Base-by-base conservation (phyloP, 2,888 invertebrate species). In the Eupeodes luniger region DNA sequence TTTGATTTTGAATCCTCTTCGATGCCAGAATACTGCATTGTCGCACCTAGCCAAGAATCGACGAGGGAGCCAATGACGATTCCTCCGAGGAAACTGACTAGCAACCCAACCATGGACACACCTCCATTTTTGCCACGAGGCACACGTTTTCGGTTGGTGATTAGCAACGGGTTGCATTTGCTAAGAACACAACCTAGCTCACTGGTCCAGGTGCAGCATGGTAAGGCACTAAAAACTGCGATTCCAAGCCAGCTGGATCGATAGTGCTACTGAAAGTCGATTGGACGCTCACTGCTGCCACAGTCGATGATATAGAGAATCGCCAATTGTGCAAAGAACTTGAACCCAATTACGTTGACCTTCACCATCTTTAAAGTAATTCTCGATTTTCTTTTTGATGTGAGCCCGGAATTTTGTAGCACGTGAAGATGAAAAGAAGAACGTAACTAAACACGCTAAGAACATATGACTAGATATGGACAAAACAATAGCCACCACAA, bases 121-220 rank as follows among this genome's bases (percentile, higher is more conserved):
- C 95, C 98, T 44, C 98, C 98, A 93, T 98, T 98, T 34, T 98
- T 98, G 59, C 98, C 98, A 94, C 95, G 95, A 1, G 98, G 98
- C 2, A 98, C 98, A 90, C 93, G 95, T 90, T 95, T 94, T 89
- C 96, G 94, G 19, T 95, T 95, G 11, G 97, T 97, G 47, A 98
- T 96, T 6, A 98, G 95, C 89, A 96, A 94, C 5, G 98, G 98
- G 87, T 96, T 95, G 0, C 95, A 93, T 40, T 93, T 94, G 7
- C 96, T 95, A 27, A 97, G 92, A 0, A 97, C 98, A 49, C 96
- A 95, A 2, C 98, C 98, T 19, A 98, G 93, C 94, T 98, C 98
- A 53, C 98, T 98, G 67, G 98, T 97, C 96, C 97, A 97, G 0
- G 98, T 98, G 90, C 96, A 96, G 91, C 97, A 97, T 14, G 97